Evolutionary conservation across 2,888 invertebrate species (phyloP), one percentile per base, ranked within the genome.

Genomic region (Pachycephus smyrnensis): DNA sequence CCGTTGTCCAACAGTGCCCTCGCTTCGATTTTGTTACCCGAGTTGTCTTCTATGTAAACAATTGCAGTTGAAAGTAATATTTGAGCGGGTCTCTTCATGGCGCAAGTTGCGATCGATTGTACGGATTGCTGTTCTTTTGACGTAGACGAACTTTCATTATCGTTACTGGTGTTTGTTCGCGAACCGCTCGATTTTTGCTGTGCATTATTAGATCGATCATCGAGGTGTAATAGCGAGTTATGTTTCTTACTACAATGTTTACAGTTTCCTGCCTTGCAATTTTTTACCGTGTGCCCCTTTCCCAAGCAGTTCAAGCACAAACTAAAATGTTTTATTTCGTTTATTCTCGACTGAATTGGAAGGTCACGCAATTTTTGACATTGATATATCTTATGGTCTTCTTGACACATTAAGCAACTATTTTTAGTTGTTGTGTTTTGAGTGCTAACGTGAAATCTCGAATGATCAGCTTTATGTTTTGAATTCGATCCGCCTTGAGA

Each of bases 1-100:
- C 83, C 82, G 31, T 32, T 75, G 73, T 80, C 83, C 68, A 83
- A 75, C 68, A 83, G 32, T 73, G 81, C 83, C 78, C 82, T 78
- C 12, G 75, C 71, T 68, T 76, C 76, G 35, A 77, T 40, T 55
- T 37, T 73, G 1, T 68, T 71, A 12, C 83, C 81, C 1, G 12
- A 75, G 30, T 78, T 76, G 33, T 81, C 80, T 15, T 75, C 68
- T 15, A 81, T 33, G 31, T 75, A 68, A 30, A 79, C 68, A 11
- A 76, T 75, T 6, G 82, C 82, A 0, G 82, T 82, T 33, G 81
- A 78, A 9, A 81, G 35, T 31, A 81, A n/a, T 75, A 80, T 78
- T 12, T 79, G 76, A 1, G 73, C 30, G 6, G 77, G 75, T 75
- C 30, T 4, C 23, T 77, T 79, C 12, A 73, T 33, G 11, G 68